A percentile compares a stretch with the other conserved stretches of the same genome.
Conservation (phyloP, 2,888 invertebrate species). For the Lithosia quadra region DNA sequence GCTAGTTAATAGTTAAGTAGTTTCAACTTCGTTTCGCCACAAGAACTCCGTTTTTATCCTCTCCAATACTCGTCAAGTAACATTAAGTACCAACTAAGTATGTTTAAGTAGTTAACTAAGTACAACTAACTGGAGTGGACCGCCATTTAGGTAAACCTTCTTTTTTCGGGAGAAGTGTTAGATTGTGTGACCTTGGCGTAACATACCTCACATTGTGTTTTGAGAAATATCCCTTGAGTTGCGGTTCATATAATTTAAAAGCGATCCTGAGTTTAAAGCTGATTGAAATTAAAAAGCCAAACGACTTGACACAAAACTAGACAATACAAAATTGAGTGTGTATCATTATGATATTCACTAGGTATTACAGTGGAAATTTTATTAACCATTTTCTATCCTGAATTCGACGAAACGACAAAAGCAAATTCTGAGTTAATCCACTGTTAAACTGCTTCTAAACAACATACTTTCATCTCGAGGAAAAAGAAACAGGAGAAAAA, state of each 20-base stretch:
- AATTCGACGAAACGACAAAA: background rate
- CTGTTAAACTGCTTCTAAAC: background rate
- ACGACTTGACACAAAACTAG: too few relatives aligned
- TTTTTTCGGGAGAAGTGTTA: background rate
- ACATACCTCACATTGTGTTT: background rate
- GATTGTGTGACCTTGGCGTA: background rate
- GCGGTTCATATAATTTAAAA: too few relatives aligned
- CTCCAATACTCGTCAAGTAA: constrained; percentile 46
- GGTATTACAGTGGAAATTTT: background rate
- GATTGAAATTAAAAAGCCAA: too few relatives aligned
- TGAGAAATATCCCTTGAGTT: too few relatives aligned
- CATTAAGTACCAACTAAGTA: constrained; percentile 46
- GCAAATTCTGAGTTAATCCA: background rate
- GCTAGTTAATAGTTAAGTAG: constrained; percentile 50
- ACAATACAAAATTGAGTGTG: too few relatives aligned
- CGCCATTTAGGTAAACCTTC: background rate
- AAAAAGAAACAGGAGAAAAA: constrained; percentile 14
- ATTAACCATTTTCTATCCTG: background rate
- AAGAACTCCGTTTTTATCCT: constrained; percentile 42
- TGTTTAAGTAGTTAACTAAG: constrained; percentile 48
- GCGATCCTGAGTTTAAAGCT: too few relatives aligned
- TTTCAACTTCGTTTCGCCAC: constrained; percentile 43
- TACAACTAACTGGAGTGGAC: constrained; percentile 23
- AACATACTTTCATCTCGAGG: background rate
- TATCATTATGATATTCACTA: too few relatives aligned